Evolutionary conservation across 2,113 vertebrate genomes (phyloP), one percentile per base, ranked within the genome.

Genomic region (Anseranas semipalmata): DNA sequence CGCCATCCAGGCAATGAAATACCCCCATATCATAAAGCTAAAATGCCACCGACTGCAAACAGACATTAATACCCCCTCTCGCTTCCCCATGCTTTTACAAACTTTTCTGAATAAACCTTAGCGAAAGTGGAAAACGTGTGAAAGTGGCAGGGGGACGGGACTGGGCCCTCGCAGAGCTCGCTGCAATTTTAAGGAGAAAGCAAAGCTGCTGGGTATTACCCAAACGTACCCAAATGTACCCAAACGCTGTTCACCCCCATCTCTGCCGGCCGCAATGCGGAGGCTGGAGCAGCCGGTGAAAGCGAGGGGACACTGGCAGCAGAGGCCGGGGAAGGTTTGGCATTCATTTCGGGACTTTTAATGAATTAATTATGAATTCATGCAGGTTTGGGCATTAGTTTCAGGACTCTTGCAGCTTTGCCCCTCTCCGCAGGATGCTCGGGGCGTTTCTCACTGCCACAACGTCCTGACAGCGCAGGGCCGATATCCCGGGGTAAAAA

Each of bases 111-210:
- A 50, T 85, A 18, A 53, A 65, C 71, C 4, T 91, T 37, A 62
- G 20, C 0, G 0, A 62, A 88, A 46, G 33, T 25, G 15, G 46
- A 21, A 79, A 84, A 56, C 1, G 4, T 8, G 68, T 50, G 28
- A 55, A 70, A 55, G 39, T 35, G 4, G 5, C 1, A 0, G 25
- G 35, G 17, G 0, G 11, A 41, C 41, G 9, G 27, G 14, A 48
- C 18, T 0, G 0, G 67, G 27, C 0, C 0, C 67, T 77, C 4
- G 0, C 16, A 6, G 35, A 20, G 48, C 32, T 50, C 39, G 3
- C 2, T 19, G 39, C 0, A 6, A 9, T 73, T 67, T 76, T 10
- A 55, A 52, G 45, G 55, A 77, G 76, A 59, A 90, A 48, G 18
- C 43, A 24, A 82, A 81, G 15, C 62, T 25, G 17, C 45, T 66